Conservation (phyloP, 2,113 vertebrate genomes). For the Ondatra zibethicus region DNA sequence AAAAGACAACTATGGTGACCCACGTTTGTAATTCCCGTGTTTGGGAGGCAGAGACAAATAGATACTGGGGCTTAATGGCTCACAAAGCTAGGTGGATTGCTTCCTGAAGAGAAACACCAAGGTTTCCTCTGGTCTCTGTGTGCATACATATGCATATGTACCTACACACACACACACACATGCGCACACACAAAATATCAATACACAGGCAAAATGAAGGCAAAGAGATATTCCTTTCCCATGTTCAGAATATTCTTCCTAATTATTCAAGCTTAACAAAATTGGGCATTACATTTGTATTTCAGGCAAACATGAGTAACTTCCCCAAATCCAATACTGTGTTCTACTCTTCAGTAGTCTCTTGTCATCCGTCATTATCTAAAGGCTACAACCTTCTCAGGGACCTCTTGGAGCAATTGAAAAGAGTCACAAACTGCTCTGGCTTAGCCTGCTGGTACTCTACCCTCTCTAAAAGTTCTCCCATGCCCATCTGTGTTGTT, state of each 20-base stretch:
- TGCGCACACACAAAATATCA: not conserved
- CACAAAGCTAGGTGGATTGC: not conserved
- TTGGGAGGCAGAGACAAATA: not conserved
- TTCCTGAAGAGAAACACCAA: not conserved
- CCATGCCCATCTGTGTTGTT: accelerated
- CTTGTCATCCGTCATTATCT: not conserved
- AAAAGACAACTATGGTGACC: not conserved
- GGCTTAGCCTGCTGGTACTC: not conserved
- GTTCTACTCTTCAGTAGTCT: not conserved
- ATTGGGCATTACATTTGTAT: not conserved
- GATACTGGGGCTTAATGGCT: not conserved
- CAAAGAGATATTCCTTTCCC: not conserved
- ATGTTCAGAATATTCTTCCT: not conserved
- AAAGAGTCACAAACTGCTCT: not conserved
- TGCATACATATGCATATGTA: not conserved
- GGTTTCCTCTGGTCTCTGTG: not conserved
- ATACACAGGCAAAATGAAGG: not conserved
- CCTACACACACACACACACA: not conserved
- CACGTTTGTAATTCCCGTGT: not conserved
- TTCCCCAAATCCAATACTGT: not conserved
- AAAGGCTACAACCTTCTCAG: not conserved
- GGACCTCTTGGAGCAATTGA: not conserved
- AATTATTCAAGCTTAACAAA: not conserved
- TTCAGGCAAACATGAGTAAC: not conserved
- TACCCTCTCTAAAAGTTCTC: not conserved